phyloP scores from a whole-genome alignment of 1,140 invertebrate species.

The Myzus persicae region DNA sequence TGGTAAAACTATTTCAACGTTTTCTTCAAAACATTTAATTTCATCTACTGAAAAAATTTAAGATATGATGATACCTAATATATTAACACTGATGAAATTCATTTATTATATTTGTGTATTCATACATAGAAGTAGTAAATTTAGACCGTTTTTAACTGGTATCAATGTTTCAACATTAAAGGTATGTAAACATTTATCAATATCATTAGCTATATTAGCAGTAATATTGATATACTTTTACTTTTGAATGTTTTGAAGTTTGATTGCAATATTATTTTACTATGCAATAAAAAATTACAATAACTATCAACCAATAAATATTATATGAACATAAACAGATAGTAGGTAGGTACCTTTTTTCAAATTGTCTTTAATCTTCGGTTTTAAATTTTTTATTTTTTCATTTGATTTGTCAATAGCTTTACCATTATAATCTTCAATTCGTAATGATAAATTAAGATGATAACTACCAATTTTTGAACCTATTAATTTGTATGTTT shows the following conservation, averaged over 20 bases:
- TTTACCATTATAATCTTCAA: constrained; percentile 36
- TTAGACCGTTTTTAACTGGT: neutral
- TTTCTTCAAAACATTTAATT: neutral
- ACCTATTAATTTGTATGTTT: constrained; percentile 41
- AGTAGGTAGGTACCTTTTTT: neutral
- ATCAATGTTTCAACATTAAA: neutral
- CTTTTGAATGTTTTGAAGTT: no score
- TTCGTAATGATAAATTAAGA: constrained; percentile 36
- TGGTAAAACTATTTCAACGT: neutral
- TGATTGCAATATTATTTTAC: neutral
- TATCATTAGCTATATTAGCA: neutral
- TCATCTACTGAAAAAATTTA: neutral
- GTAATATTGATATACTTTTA: neutral
- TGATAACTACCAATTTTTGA: constrained; percentile 33
- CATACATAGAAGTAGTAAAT: neutral
- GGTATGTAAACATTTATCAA: neutral
- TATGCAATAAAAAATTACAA: neutral
- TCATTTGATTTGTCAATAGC: neutral
- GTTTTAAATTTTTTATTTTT: neutral
- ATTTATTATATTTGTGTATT: neutral
- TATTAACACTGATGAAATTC: neutral
- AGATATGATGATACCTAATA: neutral
- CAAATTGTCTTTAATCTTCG: neutral
- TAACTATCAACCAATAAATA: neutral
- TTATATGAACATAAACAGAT: neutral